Percentiles rank a stretch among this genome's conserved stretches.
phyloP scores from a whole-genome alignment of 64 coral and sea anemone genomes.

The Cladopsammia gracilis region DNA sequence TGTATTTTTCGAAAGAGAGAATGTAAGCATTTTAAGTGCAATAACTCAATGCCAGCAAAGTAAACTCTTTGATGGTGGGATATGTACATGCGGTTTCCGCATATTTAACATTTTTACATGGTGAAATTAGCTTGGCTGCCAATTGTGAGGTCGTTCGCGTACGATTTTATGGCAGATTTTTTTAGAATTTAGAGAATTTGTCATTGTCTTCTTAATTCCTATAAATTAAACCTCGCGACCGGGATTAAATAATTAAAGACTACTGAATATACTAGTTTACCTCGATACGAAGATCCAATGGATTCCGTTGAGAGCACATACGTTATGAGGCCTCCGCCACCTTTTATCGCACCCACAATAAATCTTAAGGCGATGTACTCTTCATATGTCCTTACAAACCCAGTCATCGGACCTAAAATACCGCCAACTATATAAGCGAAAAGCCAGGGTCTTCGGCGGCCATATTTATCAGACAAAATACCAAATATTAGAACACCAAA shows the following conservation, averaged over 20 bases:
- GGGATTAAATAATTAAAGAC: not conserved
- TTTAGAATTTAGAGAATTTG: too few relatives aligned
- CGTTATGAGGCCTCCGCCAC: constrained; percentile 53
- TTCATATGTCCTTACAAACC: constrained; percentile 67
- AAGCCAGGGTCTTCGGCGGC: constrained; percentile 69
- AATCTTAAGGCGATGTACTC: constrained; percentile 65
- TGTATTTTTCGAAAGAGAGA: too few relatives aligned
- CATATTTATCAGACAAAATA: constrained; percentile 75
- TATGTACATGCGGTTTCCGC: too few relatives aligned
- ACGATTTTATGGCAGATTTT: too few relatives aligned
- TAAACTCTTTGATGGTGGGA: too few relatives aligned
- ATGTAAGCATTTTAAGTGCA: too few relatives aligned
- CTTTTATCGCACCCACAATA: constrained; percentile 52
- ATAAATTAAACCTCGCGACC: too few relatives aligned
- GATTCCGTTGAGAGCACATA: constrained; percentile 87
- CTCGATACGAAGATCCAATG: constrained; percentile 75
- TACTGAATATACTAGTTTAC: constrained; percentile 1
- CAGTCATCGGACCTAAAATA: constrained; percentile 61
- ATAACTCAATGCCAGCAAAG: too few relatives aligned
- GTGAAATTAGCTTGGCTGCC: too few relatives aligned
- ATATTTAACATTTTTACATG: too few relatives aligned
- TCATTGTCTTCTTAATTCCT: too few relatives aligned
- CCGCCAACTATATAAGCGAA: constrained; percentile 34
- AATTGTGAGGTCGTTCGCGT: too few relatives aligned
- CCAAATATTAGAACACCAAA: constrained; percentile 77